Conservation (phyloP, 2,888 invertebrate genomes). For the Idaea biselata region DNA sequence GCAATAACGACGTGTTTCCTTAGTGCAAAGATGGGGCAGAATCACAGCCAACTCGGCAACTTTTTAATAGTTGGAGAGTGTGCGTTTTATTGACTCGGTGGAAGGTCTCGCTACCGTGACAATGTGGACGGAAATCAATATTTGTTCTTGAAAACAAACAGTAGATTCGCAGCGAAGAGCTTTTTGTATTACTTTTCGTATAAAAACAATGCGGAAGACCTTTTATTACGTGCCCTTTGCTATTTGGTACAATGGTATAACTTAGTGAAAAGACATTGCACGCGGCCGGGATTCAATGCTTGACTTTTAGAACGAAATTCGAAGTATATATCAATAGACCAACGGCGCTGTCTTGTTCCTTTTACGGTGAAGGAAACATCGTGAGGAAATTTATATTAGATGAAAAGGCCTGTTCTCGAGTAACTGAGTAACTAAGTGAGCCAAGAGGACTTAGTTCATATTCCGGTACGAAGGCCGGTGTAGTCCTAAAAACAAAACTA, state of each 20-base stretch:
- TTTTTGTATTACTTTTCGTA: constrained; percentile 23
- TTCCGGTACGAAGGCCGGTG: too few relatives aligned
- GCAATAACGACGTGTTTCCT: constrained; percentile 17
- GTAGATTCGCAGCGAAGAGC: constrained; percentile 11
- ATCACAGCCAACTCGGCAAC: constrained; percentile 29
- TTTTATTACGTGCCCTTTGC: neutral
- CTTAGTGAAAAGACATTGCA: too few relatives aligned
- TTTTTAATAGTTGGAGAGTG: constrained; percentile 38
- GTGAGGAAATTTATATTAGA: too few relatives aligned
- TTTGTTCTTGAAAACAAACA: constrained; percentile 21
- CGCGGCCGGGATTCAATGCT: too few relatives aligned
- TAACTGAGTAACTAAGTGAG: too few relatives aligned
- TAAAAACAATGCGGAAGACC: neutral
- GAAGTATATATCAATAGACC: too few relatives aligned
- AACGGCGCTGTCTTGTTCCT: too few relatives aligned
- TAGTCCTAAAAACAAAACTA: too few relatives aligned
- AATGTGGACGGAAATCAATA: constrained; percentile 2
- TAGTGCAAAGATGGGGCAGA: constrained; percentile 10
- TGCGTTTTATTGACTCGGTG: constrained; percentile 33
- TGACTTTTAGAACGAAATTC: too few relatives aligned
- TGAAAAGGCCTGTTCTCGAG: too few relatives aligned
- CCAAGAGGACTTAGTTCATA: too few relatives aligned
- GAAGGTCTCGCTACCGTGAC: neutral
- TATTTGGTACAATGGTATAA: neutral
- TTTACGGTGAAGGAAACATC: too few relatives aligned